phyloP scores from a whole-genome alignment of 1,140 invertebrate genomes.

The Micrasema minimum region DNA sequence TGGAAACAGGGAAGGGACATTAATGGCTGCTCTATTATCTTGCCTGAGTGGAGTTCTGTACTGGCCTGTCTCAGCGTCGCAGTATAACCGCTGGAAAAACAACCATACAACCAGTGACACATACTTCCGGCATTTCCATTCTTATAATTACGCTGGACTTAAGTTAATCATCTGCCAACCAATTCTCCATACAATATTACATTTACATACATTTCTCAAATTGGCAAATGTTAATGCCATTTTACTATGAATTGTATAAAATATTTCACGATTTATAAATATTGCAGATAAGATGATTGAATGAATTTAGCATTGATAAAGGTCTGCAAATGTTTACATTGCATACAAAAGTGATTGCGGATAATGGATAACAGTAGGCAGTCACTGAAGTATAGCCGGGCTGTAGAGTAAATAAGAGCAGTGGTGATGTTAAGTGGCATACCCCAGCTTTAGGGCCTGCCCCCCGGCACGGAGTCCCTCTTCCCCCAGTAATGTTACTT shows the following conservation, averaged over 20 bases:
- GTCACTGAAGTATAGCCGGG: constrained; percentile 32
- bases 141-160: no score
- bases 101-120: constrained; percentile 62
- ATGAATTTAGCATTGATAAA: no score
- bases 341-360: neutral
- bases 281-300: no score
- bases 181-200: no score
- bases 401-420: constrained; percentile 2
- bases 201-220: no score
- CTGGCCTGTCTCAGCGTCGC: constrained; percentile 74
- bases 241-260: no score
- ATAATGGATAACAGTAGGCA: neutral
- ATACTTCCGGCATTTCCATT: constrained; percentile 39
- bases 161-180: no score
- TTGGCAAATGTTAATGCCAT: no score
- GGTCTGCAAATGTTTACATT: no score
- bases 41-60: constrained; percentile 81
- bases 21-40: constrained; percentile 58
- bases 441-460: constrained; percentile 90
- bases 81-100: constrained; percentile 81
- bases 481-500: constrained; percentile 92
- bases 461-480: constrained; percentile 91
- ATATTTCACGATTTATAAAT: no score
- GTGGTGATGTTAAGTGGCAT: constrained; percentile 64
- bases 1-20: neutral